Evolutionary conservation across 2,113 vertebrate species (phyloP), one percentile per base, ranked within the genome.

Genomic region (Triplophysa tibetana): DNA sequence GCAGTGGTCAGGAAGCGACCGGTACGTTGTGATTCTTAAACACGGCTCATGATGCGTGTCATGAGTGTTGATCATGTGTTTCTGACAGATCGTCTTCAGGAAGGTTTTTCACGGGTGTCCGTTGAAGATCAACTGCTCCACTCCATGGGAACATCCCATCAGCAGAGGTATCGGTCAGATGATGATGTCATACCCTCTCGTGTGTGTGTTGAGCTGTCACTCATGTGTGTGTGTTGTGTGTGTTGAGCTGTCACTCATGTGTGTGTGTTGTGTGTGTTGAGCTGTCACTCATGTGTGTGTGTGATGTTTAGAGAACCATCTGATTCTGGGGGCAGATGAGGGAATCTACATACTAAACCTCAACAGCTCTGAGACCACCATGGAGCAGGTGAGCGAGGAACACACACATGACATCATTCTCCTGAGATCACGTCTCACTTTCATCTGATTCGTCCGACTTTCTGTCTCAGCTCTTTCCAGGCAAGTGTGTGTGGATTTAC

Each of bases 101-200:
- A 97, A 95, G 85, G 84, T 97, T 21, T 97, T 97, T 85, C 93
- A 95, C 0, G 95, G 95, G 77, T 96, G 95, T 68, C 96, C 96
- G 13, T 89, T 97, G 17, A 94, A 91, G 83, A 89, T 96, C 75
- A 93, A 93, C 83, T 93, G 92, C 41, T 94, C 94, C 0, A 93
- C 93, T 0, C 84, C 88, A 23, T 97, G 96, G 96, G 93, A 90
- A 1, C 93, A 96, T 82, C 92, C 95, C 4, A 80, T 87, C 1
- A 94, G 91, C 65, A 95, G 93, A 88, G 96, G 96, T 96, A 70
- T 62, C 2, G 50, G 33, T 38, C 33, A 38, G 33, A 38, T 38
- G 33, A 38, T 38, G 33, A 38, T 38, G 33, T 38, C 33, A 38
- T 8, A 38, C 1, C 33, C 33, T 38, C 33, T 38, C 6, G 33